Conservation (phyloP, 2,113 vertebrate genomes). For the Thalassoma bifasciatum region DNA sequence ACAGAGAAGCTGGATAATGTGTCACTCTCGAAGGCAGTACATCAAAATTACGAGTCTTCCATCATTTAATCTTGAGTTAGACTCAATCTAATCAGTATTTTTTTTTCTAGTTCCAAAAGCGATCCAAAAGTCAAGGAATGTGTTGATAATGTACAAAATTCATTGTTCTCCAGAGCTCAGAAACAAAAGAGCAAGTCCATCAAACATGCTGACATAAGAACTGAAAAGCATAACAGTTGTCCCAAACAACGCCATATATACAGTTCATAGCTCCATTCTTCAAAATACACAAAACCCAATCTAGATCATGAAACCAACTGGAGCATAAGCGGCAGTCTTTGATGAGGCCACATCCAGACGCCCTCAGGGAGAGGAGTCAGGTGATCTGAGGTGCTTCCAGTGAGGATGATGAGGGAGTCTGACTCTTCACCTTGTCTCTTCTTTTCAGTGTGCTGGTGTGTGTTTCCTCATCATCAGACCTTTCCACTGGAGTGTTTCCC, state of each 20-base stretch:
- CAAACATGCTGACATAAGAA: conserved; percentile 24
- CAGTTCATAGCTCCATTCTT: conserved; percentile 7
- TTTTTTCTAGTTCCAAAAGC: not conserved
- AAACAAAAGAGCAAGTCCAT: conserved; percentile 1
- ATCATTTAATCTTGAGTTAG: not conserved
- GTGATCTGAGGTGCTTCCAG: not conserved
- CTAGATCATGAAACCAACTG: conserved; percentile 14
- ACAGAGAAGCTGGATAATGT: not conserved
- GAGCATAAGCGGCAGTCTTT: conserved; percentile 25
- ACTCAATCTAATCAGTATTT: not conserved
- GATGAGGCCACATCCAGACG: not conserved
- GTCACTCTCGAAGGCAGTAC: conserved; percentile 6
- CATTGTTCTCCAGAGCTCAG: not conserved
- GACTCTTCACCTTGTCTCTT: conserved; percentile 38
- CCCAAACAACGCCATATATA: conserved; percentile 9
- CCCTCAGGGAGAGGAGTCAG: not conserved
- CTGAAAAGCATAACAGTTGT: not conserved
- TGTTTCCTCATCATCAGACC: conserved; percentile 84
- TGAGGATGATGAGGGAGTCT: conserved; percentile 19
- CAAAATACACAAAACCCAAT: conserved; percentile 6
- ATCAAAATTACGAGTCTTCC: not conserved
- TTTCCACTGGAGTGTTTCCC: conserved; percentile 85
- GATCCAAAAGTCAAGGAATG: not conserved
- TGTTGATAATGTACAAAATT: conserved; percentile 46
- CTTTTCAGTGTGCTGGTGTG: conserved; percentile 71